A percentile compares a stretch with the other conserved stretches of the same genome.
phyloP scores from a whole-genome alignment of 2,888 invertebrate genomes.

The Alcis repandata region DNA sequence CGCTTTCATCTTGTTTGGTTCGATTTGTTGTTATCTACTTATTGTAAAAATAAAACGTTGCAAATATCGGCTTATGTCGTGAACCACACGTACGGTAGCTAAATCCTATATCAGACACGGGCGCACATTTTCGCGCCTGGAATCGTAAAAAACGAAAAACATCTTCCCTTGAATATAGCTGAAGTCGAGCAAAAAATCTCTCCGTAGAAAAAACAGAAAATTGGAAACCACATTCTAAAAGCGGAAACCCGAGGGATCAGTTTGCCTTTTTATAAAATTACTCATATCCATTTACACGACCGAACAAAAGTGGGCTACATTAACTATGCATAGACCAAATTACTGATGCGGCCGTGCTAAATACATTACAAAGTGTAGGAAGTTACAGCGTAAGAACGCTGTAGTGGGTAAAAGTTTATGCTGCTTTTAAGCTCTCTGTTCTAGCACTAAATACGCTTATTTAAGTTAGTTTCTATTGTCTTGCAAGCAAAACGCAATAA shows the following conservation, averaged over 20 bases:
- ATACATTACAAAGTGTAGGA: slow-evolving; percentile 50
- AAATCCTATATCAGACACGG: neutral
- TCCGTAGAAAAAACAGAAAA: slow-evolving; percentile 24
- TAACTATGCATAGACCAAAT: slow-evolving; percentile 47
- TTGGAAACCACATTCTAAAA: slow-evolving; percentile 35
- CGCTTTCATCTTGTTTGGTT: neutral
- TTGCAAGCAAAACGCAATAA: neutral
- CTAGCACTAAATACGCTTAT: slow-evolving; percentile 2
- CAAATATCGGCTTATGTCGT: neutral
- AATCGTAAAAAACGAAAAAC: slow-evolving; percentile 17
- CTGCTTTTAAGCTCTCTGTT: slow-evolving; percentile 13
- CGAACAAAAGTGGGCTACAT: slow-evolving; percentile 40
- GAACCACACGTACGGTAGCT: neutral
- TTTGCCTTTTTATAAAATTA: slow-evolving; percentile 42
- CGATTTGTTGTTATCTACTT: too few species aligned
- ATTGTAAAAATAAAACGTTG: neutral
- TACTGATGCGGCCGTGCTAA: slow-evolving; percentile 54
- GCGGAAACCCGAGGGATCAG: slow-evolving; percentile 40
- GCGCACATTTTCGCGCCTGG: slow-evolving; percentile 1
- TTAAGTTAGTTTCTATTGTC: neutral
- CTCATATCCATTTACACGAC: slow-evolving; percentile 41
- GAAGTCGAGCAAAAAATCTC: slow-evolving; percentile 14
- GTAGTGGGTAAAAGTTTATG: slow-evolving; percentile 53
- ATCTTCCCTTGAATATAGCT: slow-evolving; percentile 16
- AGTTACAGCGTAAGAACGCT: slow-evolving; percentile 43